Evolutionary conservation across 2,113 vertebrate genomes (phyloP).

Genomic region (Plestiodon gilberti): DNA sequence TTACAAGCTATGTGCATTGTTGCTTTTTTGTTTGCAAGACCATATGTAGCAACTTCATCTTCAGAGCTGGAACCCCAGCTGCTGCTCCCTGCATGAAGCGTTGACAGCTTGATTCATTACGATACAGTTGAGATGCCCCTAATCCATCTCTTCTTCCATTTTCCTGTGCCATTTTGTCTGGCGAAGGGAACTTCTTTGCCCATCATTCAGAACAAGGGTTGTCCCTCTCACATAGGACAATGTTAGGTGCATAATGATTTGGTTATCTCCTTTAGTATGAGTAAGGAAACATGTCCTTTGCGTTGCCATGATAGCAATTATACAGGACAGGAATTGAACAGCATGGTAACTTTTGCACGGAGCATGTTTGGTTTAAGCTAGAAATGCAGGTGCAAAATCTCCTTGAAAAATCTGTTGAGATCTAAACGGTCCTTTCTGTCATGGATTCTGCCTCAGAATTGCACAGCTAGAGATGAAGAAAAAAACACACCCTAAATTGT

Average conservation of each 20-base stretch:
- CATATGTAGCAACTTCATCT: not conserved
- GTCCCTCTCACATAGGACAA: not conserved
- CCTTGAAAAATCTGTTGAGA: not conserved
- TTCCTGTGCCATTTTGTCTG: not conserved
- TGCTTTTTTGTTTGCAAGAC: not conserved
- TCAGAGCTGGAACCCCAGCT: not conserved
- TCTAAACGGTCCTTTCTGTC: not conserved
- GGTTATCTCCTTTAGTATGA: not conserved
- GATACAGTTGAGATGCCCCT: conserved; percentile 46
- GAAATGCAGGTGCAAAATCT: not conserved
- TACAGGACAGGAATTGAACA: not conserved
- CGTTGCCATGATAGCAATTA: not conserved
- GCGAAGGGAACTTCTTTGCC: not conserved
- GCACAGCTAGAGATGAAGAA: not conserved
- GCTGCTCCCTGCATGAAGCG: conserved; percentile 57
- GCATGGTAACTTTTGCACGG: not conserved
- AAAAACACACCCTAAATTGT: not conserved
- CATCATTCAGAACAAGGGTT: not conserved
- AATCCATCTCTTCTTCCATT: conserved; percentile 40
- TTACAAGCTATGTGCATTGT: not conserved
- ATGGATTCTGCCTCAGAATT: not conserved
- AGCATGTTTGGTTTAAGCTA: not conserved
- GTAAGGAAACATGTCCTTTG: not conserved
- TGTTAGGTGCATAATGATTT: not conserved
- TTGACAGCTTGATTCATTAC: conserved; percentile 67